These are phyloP conservation scores for Protobothrops mucrosquamatus DNA, from an alignment of 2,113 vertebrate species.

Conservation along the genomic window DNA sequence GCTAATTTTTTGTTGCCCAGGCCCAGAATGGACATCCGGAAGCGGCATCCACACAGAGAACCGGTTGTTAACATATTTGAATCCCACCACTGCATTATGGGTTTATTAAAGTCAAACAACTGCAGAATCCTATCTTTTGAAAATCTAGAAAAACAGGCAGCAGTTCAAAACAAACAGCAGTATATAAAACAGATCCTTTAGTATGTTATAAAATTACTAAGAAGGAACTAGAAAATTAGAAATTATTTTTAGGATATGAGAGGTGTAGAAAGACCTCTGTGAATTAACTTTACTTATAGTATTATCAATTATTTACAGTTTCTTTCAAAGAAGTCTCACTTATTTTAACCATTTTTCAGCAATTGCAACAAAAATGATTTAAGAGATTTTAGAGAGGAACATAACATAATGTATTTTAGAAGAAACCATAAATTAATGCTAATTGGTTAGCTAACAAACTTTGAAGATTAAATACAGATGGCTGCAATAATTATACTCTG, in stretches of 20 bases:
- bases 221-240: not conserved
- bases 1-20: too few relatives aligned
- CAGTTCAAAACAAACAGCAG: not conserved
- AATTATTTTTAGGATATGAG: not conserved
- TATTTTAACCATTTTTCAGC: not conserved
- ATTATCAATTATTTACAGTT: not conserved
- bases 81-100: not conserved
- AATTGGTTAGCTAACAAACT: not conserved
- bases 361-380: not conserved
- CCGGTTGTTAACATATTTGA: too few relatives aligned
- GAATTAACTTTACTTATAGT: not conserved
- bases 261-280: not conserved
- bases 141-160: not conserved
- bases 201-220: not conserved
- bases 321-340: not conserved
- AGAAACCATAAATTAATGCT: not conserved
- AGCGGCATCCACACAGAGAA: too few relatives aligned
- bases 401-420: not conserved
- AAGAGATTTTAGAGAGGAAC: not conserved
- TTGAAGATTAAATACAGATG: not conserved
- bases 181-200: not conserved
- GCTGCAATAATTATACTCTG: not conserved
- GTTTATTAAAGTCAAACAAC: not conserved
- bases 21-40: too few relatives aligned
- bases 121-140: slow-evolving; percentile 5